Conservation (phyloP, 2,113 vertebrate species). For the Spheniscus mendiculus region DNA sequence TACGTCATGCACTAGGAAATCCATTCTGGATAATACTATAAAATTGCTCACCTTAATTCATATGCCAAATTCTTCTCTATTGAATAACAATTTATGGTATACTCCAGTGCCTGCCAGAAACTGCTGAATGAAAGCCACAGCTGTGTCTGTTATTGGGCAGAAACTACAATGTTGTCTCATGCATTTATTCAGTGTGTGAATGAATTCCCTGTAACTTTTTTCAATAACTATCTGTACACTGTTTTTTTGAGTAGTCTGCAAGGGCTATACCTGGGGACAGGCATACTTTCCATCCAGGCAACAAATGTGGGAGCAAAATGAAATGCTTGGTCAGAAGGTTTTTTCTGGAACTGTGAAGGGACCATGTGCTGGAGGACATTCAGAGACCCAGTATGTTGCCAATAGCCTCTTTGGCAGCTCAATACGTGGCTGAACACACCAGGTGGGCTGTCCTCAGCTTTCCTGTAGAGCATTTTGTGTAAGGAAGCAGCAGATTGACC, state of each 20-base stretch:
- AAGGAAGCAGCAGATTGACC: background rate
- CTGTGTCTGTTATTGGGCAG: conserved; percentile 4
- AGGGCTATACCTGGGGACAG: background rate
- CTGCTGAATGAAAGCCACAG: conserved; percentile 53
- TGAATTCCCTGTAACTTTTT: background rate
- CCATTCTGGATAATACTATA: conserved; percentile 51
- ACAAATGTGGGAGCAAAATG: background rate
- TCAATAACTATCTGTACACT: background rate
- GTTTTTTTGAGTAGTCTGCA: background rate
- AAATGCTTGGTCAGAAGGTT: background rate
- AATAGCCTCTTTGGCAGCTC: background rate
- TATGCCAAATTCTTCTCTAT: conserved; percentile 62
- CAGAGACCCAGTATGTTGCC: background rate
- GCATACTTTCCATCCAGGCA: background rate
- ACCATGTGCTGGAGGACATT: background rate
- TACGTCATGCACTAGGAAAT: conserved; percentile 61
- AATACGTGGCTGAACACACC: background rate
- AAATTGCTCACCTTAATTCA: conserved; percentile 64
- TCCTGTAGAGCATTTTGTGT: background rate
- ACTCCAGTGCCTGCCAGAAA: conserved; percentile 38
- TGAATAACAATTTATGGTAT: conserved; percentile 49
- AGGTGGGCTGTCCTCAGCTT: background rate
- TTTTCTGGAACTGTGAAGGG: background rate
- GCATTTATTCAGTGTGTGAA: conserved; percentile 1
- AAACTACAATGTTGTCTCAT: background rate